phyloP scores from a whole-genome alignment of 2,797 vertebrate species.

The Tarsius wallacei region DNA sequence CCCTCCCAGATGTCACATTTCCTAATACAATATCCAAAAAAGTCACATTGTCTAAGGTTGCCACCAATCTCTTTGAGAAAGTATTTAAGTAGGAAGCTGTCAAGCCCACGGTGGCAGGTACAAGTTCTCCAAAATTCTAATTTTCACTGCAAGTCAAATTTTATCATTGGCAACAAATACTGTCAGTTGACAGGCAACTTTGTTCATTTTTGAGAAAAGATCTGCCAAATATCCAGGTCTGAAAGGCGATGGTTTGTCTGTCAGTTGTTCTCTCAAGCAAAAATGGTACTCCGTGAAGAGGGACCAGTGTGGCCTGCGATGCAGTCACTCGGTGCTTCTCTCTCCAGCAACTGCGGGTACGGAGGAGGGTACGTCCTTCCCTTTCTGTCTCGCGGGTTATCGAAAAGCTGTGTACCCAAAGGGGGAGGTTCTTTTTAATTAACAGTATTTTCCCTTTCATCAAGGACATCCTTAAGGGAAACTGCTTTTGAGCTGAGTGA shows the following conservation, averaged over 20 bases:
- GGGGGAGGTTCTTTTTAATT: not conserved
- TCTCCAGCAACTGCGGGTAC: rapidly evolving
- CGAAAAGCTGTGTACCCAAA: not conserved
- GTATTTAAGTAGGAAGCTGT: constrained; percentile 52
- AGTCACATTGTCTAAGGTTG: not conserved
- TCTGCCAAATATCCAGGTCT: not conserved
- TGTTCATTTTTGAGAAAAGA: not conserved
- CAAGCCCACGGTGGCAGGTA: constrained; percentile 36
- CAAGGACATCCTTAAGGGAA: not conserved
- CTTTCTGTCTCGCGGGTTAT: not conserved
- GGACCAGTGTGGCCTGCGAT: rapidly evolving
- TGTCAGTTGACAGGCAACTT: constrained; percentile 59
- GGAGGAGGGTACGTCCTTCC: rapidly evolving
- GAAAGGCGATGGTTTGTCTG: not conserved
- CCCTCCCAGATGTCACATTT: not conserved
- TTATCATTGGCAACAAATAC: constrained; percentile 48
- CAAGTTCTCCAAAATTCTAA: constrained; percentile 67
- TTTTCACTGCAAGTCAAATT: constrained; percentile 72
- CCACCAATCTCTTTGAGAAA: not conserved
- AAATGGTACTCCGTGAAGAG: rapidly evolving
- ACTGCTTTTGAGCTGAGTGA: not conserved
- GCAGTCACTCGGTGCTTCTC: rapidly evolving
- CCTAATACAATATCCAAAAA: not conserved
- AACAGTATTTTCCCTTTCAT: not conserved
- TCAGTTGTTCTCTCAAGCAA: not conserved